Evolutionary conservation across 1,140 invertebrate genomes (phyloP).

Genomic region (Cyphomyrmex costatus): DNA sequence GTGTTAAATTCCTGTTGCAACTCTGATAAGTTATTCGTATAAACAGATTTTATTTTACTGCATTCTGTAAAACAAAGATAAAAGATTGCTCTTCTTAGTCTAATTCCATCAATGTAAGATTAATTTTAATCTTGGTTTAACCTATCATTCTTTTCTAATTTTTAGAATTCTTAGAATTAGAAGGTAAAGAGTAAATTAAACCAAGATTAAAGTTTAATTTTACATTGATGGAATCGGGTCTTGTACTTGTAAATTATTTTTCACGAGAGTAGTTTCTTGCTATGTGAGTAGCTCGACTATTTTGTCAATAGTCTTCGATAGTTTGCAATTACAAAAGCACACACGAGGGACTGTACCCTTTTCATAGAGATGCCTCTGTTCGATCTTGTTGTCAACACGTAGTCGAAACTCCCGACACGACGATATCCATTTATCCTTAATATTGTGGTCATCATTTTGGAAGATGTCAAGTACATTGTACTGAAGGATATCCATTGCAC

Average conservation of each 20-base stretch:
- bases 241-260: too few relatives aligned
- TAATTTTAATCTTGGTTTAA: too few relatives aligned
- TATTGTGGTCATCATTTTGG: conserved; percentile 34
- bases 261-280: not conserved
- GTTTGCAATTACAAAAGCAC: not conserved
- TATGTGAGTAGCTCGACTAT: not conserved
- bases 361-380: conserved; percentile 15
- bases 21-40: conserved; percentile 53
- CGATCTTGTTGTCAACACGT: conserved; percentile 1
- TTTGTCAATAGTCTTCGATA: not conserved
- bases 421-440: conserved; percentile 61
- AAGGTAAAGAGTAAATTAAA: too few relatives aligned
- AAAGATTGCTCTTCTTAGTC: not conserved
- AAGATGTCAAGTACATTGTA: conserved; percentile 52
- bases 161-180: too few relatives aligned
- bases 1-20: conserved; percentile 66
- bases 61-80: not conserved
- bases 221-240: too few relatives aligned
- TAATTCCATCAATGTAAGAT: too few relatives aligned
- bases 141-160: too few relatives aligned
- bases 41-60: conserved; percentile 13
- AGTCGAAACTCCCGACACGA: conserved; percentile 30
- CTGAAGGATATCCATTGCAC: conserved; percentile 19
- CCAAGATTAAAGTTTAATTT: too few relatives aligned
- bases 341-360: conserved; percentile 27